phyloP scores from a whole-genome alignment of 2,888 invertebrate genomes.

The Pollenia angustigena region DNA sequence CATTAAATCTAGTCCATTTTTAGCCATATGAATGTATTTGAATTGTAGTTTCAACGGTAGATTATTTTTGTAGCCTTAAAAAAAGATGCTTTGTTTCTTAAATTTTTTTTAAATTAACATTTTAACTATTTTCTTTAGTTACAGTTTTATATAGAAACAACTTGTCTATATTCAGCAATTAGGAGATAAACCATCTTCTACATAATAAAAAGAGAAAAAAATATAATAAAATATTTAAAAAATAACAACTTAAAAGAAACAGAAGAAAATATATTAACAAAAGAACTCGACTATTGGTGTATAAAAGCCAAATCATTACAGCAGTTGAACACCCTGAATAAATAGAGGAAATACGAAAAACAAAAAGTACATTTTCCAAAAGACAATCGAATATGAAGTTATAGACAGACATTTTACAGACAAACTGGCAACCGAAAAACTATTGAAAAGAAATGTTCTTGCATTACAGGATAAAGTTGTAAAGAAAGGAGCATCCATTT shows the following conservation, averaged over 20 bases:
- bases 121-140: slow-evolving; percentile 12
- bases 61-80: too few relatives aligned
- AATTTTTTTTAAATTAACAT: slow-evolving; percentile 1
- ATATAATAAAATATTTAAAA: slow-evolving; percentile 38
- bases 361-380: slow-evolving; percentile 48
- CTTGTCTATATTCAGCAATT: slow-evolving; percentile 56
- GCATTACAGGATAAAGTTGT: slow-evolving; percentile 57
- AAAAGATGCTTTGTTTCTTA: too few relatives aligned
- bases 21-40: too few relatives aligned
- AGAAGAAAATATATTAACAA: slow-evolving; percentile 20
- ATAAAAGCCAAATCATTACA: slow-evolving; percentile 69
- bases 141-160: slow-evolving; percentile 4
- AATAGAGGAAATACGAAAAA: slow-evolving; percentile 52
- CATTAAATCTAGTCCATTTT: too few relatives aligned
- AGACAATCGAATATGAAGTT: slow-evolving; percentile 65
- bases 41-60: too few relatives aligned
- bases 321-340: slow-evolving; percentile 70
- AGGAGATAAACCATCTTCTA: slow-evolving; percentile 50
- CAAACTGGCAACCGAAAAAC: slow-evolving; percentile 63
- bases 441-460: slow-evolving; percentile 38
- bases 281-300: slow-evolving; percentile 49
- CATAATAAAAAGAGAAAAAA: slow-evolving; percentile 26
- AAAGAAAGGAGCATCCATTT: slow-evolving; percentile 69
- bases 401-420: slow-evolving; percentile 66
- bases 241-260: not conserved